Base-by-base conservation (phyloP, 2,888 invertebrate species). In the Drosophila mulleri region DNA sequence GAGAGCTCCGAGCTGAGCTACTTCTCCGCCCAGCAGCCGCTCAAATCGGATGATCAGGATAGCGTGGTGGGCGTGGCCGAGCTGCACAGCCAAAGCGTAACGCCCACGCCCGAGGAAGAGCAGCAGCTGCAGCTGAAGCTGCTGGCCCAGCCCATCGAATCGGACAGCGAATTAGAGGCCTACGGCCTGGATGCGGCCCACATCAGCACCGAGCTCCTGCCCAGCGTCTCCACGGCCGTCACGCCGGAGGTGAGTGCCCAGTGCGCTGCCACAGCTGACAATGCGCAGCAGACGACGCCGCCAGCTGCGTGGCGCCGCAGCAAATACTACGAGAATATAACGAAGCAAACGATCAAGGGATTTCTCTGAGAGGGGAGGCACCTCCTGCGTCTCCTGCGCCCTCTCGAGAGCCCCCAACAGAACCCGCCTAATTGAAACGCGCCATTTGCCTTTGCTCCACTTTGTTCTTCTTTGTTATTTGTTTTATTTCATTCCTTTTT, bases 341-440 rank as follows among this genome's bases (percentile, higher is more conserved):
- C 94, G 82, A 94, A 94, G 82, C 94, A 94, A 90, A 94, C 94
- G 72, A 94, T 94, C 86, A 94, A 94, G 92, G 94, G 94, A 74
- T 94, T 94, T 90, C 92, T 94, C 82, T 94, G 89, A 88, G 52
- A 67, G 53, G 61, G 56, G 11, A 20, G n/a, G 32, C 54, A n/a
- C n/a, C n/a, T n/a, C n/a, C n/a, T 39, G 12, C 18, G 9, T 8
- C 37, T 18, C 8, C n/a, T 3, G n/a, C 16, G 42, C 2, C 23
- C 16, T 16, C 16, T 2, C 11, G 32, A 32, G 32, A 37, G 5
- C n/a, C 1, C 37, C 20, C 23, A 7, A 18, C 26, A 54, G 54
- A 54, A 70, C 67, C 75, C 62, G 80, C 80, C 76, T 79, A 79
- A 85, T 82, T 84, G 77, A 75, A 62, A 66, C 29, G 79, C 85